These are phyloP conservation scores for Pteronura brasiliensis DNA, from an alignment of 2,113 vertebrate genomes.

Conservation along the genomic window DNA sequence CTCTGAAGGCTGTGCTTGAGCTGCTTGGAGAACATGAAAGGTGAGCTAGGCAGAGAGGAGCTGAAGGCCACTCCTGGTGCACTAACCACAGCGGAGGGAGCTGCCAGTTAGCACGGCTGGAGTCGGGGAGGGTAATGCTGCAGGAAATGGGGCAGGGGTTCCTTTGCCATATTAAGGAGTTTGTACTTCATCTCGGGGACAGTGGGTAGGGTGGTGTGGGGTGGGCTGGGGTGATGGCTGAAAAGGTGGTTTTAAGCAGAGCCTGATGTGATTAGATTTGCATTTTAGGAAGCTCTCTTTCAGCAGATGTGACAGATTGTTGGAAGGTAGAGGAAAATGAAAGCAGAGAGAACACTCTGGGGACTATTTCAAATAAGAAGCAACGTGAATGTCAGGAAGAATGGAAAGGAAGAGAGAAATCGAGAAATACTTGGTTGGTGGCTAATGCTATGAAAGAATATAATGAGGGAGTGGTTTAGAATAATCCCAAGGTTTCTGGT, in stretches of 20 bases:
- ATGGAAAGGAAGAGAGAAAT: background rate
- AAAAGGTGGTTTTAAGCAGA: background rate
- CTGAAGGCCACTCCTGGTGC: background rate
- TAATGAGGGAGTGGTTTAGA: background rate
- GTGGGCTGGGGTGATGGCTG: background rate
- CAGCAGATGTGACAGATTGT: background rate
- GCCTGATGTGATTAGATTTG: background rate
- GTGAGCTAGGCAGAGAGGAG: background rate
- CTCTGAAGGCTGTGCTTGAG: background rate
- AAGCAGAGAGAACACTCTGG: background rate
- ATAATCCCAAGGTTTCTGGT: background rate
- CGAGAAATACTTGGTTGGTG: background rate
- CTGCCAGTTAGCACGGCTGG: rapidly evolving
- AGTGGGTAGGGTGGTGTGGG: no score
- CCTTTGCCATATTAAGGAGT: background rate
- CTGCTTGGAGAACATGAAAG: background rate
- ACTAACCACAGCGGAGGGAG: background rate
- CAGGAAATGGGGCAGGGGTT: background rate
- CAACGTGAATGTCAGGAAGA: background rate
- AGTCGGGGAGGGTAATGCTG: background rate
- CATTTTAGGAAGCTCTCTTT: background rate
- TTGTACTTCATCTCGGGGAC: background rate
- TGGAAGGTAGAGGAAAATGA: background rate
- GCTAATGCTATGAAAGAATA: background rate
- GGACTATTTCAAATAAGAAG: background rate